Evolutionary conservation across 2,888 invertebrate species (phyloP).

Genomic region (Polietes domitor): DNA sequence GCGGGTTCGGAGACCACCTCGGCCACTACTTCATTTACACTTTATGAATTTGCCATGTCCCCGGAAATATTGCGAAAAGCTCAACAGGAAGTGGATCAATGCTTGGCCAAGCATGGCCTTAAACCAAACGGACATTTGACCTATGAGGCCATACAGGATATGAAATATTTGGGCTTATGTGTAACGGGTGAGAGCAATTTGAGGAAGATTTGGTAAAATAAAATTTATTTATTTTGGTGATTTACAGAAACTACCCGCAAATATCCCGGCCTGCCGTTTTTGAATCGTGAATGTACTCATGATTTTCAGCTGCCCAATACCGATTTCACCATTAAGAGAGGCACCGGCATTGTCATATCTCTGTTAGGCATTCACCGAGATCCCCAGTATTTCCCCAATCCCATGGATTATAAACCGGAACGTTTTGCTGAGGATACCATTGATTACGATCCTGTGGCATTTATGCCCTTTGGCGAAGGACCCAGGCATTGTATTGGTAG

Average conservation of each 20-base stretch:
- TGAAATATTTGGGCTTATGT: conserved; percentile 81
- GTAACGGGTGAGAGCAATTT: conserved; percentile 79
- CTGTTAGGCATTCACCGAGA: conserved; percentile 80
- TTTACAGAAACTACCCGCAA: conserved; percentile 79
- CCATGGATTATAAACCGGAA: conserved; percentile 80
- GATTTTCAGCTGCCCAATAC: conserved; percentile 77
- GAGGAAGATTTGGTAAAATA: background rate
- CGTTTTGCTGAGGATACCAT: conserved; percentile 76
- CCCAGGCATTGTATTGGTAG: conserved; percentile 80
- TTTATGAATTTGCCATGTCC: conserved; percentile 80
- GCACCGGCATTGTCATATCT: conserved; percentile 78
- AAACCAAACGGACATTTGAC: conserved; percentile 74
- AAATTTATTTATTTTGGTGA: background rate
- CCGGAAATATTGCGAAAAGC: conserved; percentile 78
- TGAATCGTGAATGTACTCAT: conserved; percentile 79
- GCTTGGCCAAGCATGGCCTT: conserved; percentile 75
- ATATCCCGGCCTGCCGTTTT: conserved; percentile 80
- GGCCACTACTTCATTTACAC: conserved; percentile 78
- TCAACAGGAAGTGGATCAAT: conserved; percentile 77
- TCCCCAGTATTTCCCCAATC: conserved; percentile 79
- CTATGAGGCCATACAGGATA: conserved; percentile 80
- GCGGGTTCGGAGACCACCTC: conserved; percentile 82
- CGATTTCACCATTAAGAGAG: conserved; percentile 75
- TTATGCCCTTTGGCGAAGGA: conserved; percentile 80
- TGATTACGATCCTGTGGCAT: conserved; percentile 75